These are phyloP conservation scores for Ceratina japonica DNA, from an alignment of 1,140 invertebrate species.

Conservation along the genomic window DNA sequence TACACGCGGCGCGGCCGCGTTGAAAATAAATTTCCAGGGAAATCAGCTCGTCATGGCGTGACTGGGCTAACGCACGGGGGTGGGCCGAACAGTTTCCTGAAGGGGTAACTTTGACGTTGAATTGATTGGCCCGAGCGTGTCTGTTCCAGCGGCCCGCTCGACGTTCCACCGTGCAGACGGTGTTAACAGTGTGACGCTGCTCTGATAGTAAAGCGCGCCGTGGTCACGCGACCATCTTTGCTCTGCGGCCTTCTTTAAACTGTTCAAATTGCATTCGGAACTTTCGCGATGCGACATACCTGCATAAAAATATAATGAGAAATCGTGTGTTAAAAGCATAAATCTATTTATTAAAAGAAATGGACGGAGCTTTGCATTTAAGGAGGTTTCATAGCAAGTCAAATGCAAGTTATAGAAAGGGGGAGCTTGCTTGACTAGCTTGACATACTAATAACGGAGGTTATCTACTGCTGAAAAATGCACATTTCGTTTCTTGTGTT, in stretches of 20 bases:
- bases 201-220: conserved; percentile 38
- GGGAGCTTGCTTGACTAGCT: too few relatives aligned
- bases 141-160: conserved; percentile 44
- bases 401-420: too few relatives aligned
- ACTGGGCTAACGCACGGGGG: conserved; percentile 56
- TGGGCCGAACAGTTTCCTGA: conserved; percentile 57
- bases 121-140: conserved; percentile 71
- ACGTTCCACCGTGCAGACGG: background rate
- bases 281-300: conserved; percentile 41
- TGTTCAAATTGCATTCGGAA: conserved; percentile 52
- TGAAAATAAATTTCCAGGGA: conserved; percentile 73
- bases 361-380: too few relatives aligned
- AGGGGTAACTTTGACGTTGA: conserved; percentile 71
- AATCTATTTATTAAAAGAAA: too few relatives aligned
- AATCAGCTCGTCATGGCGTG: conserved; percentile 72
- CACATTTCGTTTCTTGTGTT: too few relatives aligned
- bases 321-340: too few relatives aligned
- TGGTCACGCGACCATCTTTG: conserved; percentile 62
- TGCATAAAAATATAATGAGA: too few relatives aligned
- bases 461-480: too few relatives aligned
- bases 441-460: too few relatives aligned
- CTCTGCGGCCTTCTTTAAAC: conserved; percentile 2
- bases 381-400: too few relatives aligned
- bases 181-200: conserved; percentile 43
- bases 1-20: conserved; percentile 41